phyloP scores from a whole-genome alignment of 2,888 invertebrate genomes.

The Psylliodes chrysocephalus region DNA sequence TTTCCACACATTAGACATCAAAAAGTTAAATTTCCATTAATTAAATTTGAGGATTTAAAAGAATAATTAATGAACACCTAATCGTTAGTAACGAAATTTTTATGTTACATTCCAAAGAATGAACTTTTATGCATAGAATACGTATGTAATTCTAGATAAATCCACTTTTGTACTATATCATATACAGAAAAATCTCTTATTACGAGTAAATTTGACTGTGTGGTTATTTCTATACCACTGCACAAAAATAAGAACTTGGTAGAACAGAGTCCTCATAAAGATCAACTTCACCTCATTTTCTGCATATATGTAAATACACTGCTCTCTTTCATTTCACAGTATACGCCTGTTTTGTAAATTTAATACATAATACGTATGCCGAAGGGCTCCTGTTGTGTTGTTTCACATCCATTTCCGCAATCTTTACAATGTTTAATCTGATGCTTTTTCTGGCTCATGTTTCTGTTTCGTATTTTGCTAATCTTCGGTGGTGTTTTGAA shows the following conservation, averaged over 20 bases:
- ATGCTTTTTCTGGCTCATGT: neutral
- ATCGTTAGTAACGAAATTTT: no score
- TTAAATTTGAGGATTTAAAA: no score
- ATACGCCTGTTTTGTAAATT: neutral
- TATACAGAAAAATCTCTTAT: no score
- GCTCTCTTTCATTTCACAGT: slow-evolving; percentile 8
- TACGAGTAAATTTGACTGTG: neutral
- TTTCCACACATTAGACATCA: no score
- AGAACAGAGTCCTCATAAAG: slow-evolving; percentile 5
- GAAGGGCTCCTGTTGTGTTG: slow-evolving; percentile 6
- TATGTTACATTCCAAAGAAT: no score
- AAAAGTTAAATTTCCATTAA: no score
- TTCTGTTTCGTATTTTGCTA: neutral
- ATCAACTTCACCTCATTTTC: neutral
- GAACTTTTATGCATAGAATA: no score
- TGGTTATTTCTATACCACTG: neutral
- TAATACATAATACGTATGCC: slow-evolving; percentile 3
- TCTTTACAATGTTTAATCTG: slow-evolving; percentile 10
- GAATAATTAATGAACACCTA: no score
- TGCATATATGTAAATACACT: neutral
- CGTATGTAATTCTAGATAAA: no score
- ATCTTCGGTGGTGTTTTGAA: no score
- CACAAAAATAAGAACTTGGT: neutral
- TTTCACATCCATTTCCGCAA: slow-evolving; percentile 15
- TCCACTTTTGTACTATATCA: no score